These are phyloP conservation scores for Cryptoleucopteryx plumbea DNA, from an alignment of 2,113 vertebrate species.

Conservation along the genomic window DNA sequence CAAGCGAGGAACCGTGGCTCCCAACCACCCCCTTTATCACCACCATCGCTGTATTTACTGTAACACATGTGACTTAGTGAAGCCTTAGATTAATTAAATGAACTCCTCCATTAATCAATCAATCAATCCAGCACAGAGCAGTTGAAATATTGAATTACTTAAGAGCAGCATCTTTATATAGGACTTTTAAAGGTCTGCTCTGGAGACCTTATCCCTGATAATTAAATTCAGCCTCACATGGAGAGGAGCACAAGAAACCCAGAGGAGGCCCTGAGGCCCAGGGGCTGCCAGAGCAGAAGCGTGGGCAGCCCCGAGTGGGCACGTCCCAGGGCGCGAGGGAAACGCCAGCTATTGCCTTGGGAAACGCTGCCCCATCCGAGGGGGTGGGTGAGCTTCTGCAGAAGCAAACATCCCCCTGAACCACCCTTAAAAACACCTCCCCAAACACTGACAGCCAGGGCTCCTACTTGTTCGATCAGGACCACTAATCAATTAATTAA, in stretches of 20 bases:
- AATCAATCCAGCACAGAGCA: slow-evolving; percentile 61
- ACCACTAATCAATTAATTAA: background rate
- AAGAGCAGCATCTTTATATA: slow-evolving; percentile 60
- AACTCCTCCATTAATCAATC: slow-evolving; percentile 66
- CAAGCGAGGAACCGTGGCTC: background rate
- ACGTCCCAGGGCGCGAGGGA: background rate
- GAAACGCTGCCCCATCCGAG: background rate
- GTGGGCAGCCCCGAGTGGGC: background rate
- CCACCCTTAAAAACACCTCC: background rate
- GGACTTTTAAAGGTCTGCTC: slow-evolving; percentile 60
- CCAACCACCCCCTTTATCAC: background rate
- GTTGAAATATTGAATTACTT: slow-evolving; percentile 69
- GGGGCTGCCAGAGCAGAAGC: background rate
- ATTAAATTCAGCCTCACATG: slow-evolving; percentile 37
- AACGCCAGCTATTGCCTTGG: background rate
- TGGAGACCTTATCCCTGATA: slow-evolving; percentile 25
- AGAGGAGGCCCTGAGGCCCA: slow-evolving; percentile 9
- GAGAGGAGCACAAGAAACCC: background rate
- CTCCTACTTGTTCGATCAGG: background rate
- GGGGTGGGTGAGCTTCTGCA: background rate
- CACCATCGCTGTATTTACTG: slow-evolving; percentile 15
- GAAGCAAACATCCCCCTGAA: background rate
- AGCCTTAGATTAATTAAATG: slow-evolving; percentile 62
- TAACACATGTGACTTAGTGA: slow-evolving; percentile 65
- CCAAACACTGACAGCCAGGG: background rate